A percentile compares a stretch with the other conserved stretches of the same genome.
These are phyloP conservation scores for Gambusia affinis DNA, from an alignment of 2,113 vertebrate genomes.

Conservation along the genomic window DNA sequence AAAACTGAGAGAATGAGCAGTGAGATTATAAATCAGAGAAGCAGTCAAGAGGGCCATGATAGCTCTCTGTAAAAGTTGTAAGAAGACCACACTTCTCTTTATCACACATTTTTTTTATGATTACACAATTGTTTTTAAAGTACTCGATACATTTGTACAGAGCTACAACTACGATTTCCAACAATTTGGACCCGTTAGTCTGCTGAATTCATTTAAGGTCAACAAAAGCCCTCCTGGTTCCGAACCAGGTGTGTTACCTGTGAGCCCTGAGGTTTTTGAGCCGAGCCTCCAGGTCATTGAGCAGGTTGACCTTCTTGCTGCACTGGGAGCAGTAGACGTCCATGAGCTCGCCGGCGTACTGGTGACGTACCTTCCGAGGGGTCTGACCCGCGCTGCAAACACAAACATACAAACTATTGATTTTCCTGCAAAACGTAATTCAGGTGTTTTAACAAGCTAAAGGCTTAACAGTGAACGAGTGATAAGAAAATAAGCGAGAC, in stretches of 20 bases:
- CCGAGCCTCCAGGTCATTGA: slow-evolving; percentile 93
- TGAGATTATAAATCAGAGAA: too few relatives aligned
- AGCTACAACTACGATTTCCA: too few relatives aligned
- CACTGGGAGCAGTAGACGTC: slow-evolving; percentile 97
- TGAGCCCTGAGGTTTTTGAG: slow-evolving; percentile 93
- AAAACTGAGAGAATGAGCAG: too few relatives aligned
- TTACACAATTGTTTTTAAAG: too few relatives aligned
- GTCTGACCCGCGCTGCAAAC: slow-evolving; percentile 91
- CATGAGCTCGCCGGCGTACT: slow-evolving; percentile 85
- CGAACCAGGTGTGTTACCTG: slow-evolving; percentile 79
- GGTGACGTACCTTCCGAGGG: slow-evolving; percentile 87
- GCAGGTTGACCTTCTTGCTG: slow-evolving; percentile 96
- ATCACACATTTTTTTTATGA: too few relatives aligned
- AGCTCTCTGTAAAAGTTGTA: too few relatives aligned
- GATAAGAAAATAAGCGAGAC: too few relatives aligned
- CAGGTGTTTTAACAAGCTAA: not conserved
- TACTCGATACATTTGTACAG: too few relatives aligned
- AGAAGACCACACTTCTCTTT: too few relatives aligned
- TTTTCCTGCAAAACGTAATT: not conserved
- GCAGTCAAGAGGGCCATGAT: too few relatives aligned
- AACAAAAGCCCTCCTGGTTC: not conserved
- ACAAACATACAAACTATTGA: slow-evolving; percentile 23
- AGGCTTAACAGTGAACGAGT: not conserved
- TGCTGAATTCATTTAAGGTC: too few relatives aligned
- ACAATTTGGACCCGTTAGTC: not conserved